phyloP scores from a whole-genome alignment of 2,888 invertebrate genomes.

The Thalpophila matura region DNA sequence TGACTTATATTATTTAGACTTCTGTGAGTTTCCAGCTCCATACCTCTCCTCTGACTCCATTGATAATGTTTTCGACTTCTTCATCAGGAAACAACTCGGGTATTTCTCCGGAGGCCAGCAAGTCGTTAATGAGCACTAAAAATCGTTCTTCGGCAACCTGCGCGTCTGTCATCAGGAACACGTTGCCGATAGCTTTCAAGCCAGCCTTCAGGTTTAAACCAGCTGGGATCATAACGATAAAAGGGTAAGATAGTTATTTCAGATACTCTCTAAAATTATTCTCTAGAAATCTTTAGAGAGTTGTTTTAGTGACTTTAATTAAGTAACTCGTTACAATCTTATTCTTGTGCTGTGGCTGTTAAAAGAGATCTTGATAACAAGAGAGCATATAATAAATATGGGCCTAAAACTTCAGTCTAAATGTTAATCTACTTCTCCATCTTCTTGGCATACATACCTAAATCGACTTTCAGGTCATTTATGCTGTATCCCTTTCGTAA shows the following conservation, averaged over 20 bases:
- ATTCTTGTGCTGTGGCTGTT: too few relatives aligned
- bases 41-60: conserved; percentile 94
- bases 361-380: too few relatives aligned
- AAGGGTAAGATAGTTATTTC: neutral
- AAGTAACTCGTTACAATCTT: too few relatives aligned
- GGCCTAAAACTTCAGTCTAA: too few relatives aligned
- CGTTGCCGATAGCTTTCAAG: conserved; percentile 95
- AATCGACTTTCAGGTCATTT: conserved; percentile 94
- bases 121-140: conserved; percentile 97
- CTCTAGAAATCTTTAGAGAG: too few relatives aligned
- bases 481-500: conserved; percentile 97
- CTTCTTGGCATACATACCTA: conserved; percentile 74
- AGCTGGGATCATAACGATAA: conserved; percentile 81
- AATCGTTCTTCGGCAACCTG: conserved; percentile 98
- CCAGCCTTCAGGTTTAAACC: conserved; percentile 96
- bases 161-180: conserved; percentile 98
- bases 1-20: too few relatives aligned
- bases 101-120: conserved; percentile 98
- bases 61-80: conserved; percentile 96
- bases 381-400: too few relatives aligned
- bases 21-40: too few relatives aligned
- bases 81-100: conserved; percentile 97
- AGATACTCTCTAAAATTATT: neutral
- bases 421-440: too few relatives aligned
- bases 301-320: too few relatives aligned